Conservation (phyloP, 2,797 vertebrate genomes). For the Enteromius trimaculatus region DNA sequence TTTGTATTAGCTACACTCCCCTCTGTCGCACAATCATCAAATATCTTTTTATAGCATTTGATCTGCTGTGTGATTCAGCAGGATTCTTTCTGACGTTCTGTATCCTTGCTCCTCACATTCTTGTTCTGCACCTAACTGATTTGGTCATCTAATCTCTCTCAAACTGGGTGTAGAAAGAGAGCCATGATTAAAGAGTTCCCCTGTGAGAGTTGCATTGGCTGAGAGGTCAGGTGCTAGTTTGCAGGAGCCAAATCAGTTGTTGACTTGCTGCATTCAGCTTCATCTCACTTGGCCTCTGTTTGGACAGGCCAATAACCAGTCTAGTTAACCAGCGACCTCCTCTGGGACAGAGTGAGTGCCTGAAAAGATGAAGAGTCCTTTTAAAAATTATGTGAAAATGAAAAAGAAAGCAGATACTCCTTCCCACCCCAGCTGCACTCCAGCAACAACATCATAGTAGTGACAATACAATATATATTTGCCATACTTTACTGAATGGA, state of each 20-base stretch:
- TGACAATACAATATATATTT: not conserved
- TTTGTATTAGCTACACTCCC: not conserved
- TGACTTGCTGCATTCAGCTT: slow-evolving; percentile 21
- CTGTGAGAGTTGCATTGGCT: slow-evolving; percentile 55
- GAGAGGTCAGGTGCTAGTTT: slow-evolving; percentile 74
- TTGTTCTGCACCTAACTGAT: slow-evolving; percentile 72
- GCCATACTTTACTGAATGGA: not conserved
- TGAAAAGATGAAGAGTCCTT: not conserved
- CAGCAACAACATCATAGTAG: not conserved
- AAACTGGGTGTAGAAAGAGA: slow-evolving; percentile 69
- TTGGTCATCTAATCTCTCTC: slow-evolving; percentile 74
- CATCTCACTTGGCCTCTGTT: slow-evolving; percentile 11
- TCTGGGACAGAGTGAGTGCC: slow-evolving; percentile 1
- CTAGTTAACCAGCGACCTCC: not conserved
- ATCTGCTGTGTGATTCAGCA: not conserved
- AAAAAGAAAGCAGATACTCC: not conserved
- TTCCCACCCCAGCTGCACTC: not conserved
- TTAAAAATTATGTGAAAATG: not conserved
- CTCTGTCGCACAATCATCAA: not conserved
- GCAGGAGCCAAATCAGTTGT: slow-evolving; percentile 45
- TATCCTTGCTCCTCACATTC: slow-evolving; percentile 10
- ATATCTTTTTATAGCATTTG: not conserved
- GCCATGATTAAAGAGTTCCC: slow-evolving; percentile 68
- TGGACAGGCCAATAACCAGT: slow-evolving; percentile 26
- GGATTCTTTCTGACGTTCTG: not conserved